Conservation (phyloP, 2,888 invertebrate genomes). For the Papilio demoleus region DNA sequence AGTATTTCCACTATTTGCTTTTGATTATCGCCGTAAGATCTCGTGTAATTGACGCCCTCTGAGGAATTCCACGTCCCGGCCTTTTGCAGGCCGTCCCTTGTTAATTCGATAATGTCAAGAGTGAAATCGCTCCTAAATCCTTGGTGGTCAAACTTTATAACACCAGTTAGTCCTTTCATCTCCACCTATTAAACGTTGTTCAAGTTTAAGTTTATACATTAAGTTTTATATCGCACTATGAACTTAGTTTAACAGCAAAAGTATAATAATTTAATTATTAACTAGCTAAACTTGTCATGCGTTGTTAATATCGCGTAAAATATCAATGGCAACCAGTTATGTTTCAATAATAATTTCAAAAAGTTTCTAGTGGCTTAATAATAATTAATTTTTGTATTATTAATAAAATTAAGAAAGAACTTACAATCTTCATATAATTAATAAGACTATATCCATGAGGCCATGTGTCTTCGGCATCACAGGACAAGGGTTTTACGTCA, state of each 20-base stretch:
- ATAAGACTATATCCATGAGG: conserved; percentile 96
- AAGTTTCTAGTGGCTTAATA: no score
- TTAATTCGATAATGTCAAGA: conserved; percentile 95
- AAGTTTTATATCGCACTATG: neutral
- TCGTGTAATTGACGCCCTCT: conserved; percentile 93
- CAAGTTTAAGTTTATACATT: neutral
- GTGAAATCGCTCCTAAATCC: conserved; percentile 96
- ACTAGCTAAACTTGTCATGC: no score
- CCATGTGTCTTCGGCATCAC: conserved; percentile 95
- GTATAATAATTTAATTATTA: no score
- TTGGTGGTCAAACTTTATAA: conserved; percentile 96
- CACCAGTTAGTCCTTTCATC: conserved; percentile 96
- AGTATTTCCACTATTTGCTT: conserved; percentile 94
- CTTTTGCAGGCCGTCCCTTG: conserved; percentile 91
- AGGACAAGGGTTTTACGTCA: conserved; percentile 93
- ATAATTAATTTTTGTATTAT: no score
- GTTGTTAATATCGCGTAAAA: no score
- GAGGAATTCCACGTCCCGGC: conserved; percentile 96
- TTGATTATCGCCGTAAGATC: conserved; percentile 93
- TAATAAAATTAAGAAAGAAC: conserved; percentile 61
- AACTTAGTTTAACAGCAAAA: neutral
- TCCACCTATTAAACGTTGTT: conserved; percentile 87
- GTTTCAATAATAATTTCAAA: no score
- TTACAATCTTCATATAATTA: conserved; percentile 98
- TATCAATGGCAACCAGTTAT: no score